These are phyloP conservation scores for Fragum sueziense DNA, from an alignment of 2,888 invertebrate species.

Conservation along the genomic window DNA sequence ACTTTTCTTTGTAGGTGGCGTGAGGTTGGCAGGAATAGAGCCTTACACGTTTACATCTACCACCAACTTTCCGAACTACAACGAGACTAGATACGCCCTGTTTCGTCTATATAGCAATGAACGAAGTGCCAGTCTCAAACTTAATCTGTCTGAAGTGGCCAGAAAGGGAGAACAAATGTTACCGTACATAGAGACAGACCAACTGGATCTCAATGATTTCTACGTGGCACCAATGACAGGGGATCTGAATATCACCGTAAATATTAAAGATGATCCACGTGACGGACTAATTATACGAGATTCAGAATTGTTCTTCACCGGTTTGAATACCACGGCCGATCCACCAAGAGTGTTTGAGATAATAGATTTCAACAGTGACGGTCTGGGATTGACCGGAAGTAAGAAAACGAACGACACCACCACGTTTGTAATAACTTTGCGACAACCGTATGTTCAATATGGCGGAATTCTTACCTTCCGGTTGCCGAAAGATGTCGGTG, in stretches of 20 bases:
- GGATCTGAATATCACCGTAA: conserved; percentile 44
- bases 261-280: conserved; percentile 30
- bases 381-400: conserved; percentile 21
- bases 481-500: conserved; percentile 42
- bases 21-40: background rate
- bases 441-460: conserved; percentile 49
- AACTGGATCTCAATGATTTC: conserved; percentile 27
- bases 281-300: conserved; percentile 33
- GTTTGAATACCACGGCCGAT: conserved; percentile 47
- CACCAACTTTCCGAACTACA: conserved; percentile 4
- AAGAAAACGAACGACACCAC: conserved; percentile 7
- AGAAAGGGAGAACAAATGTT: conserved; percentile 29
- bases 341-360: conserved; percentile 54
- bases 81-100: conserved; percentile 26
- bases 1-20: conserved; percentile 21
- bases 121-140: conserved; percentile 34
- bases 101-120: conserved; percentile 46
- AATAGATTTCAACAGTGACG: conserved; percentile 38
- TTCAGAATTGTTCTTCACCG: conserved; percentile 54
- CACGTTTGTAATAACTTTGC: conserved; percentile 44
- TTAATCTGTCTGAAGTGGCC: conserved; percentile 34
- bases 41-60: conserved; percentile 15
- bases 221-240: conserved; percentile 32
- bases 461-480: conserved; percentile 55
- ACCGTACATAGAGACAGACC: conserved; percentile 17